phyloP scores from a whole-genome alignment of 2,113 vertebrate species.

The Engraulis encrasicolus region DNA sequence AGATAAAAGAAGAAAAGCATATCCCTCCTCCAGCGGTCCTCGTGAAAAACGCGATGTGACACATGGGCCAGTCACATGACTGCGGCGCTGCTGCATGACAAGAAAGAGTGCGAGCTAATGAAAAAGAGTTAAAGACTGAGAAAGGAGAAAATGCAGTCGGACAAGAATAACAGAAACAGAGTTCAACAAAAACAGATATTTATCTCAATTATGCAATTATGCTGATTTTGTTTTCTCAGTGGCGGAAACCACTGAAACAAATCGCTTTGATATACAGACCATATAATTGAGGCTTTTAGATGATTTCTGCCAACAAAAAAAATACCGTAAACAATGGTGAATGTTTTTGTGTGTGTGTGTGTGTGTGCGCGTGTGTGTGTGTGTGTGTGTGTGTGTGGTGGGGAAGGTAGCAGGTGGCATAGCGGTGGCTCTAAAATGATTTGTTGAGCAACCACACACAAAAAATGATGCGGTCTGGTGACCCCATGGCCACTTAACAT shows the following conservation, averaged over 20 bases:
- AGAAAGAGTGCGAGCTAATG: background rate
- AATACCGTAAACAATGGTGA: too few species aligned
- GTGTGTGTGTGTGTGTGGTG: too few species aligned
- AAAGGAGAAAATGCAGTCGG: background rate
- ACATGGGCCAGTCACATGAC: slow-evolving; percentile 37
- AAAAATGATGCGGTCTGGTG: too few species aligned
- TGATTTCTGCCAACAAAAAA: too few species aligned
- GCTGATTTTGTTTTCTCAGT: background rate
- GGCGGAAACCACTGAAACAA: background rate
- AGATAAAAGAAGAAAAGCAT: slow-evolving; percentile 27
- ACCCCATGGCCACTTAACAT: too few species aligned
- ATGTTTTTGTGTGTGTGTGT: too few species aligned
- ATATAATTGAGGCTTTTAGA: slow-evolving; percentile 1
- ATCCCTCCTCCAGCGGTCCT: slow-evolving; percentile 25
- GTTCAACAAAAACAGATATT: background rate
- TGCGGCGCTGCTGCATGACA: background rate
- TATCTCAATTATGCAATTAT: background rate
- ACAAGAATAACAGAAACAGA: slow-evolving; percentile 8
- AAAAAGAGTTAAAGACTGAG: slow-evolving; percentile 22
- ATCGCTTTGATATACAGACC: background rate
- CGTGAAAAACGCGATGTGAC: slow-evolving; percentile 47
- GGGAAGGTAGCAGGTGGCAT: too few species aligned
- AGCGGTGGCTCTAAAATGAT: too few species aligned
- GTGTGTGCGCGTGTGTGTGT: too few species aligned
- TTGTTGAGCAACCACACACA: too few species aligned